Conservation (phyloP, 2,797 vertebrate species). For the Dromococcyx pavoninus region DNA sequence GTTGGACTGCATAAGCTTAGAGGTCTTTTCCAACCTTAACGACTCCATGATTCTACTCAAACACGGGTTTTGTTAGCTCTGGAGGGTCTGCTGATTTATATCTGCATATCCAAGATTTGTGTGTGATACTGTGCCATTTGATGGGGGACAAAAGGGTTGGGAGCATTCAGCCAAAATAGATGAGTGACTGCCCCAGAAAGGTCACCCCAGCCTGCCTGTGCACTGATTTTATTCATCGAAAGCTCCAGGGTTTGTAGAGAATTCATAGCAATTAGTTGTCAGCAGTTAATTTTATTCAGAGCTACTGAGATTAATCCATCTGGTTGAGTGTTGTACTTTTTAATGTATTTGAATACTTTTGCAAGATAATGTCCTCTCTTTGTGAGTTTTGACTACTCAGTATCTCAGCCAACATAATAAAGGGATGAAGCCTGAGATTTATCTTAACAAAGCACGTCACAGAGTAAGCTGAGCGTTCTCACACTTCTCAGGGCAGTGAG, state of each 20-base stretch:
- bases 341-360: fast-evolving
- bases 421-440: background rate
- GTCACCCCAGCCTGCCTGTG: background rate
- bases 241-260: background rate
- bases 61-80: background rate
- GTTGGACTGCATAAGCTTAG: too few species aligned
- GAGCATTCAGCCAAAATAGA: background rate
- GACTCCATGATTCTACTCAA: background rate
- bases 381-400: background rate
- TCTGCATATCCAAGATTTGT: background rate
- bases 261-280: background rate
- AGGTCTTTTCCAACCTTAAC: too few species aligned
- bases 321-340: background rate
- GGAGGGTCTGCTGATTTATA: background rate
- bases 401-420: background rate
- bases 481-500: background rate
- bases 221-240: background rate
- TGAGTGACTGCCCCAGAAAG: background rate
- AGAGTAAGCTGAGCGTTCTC: background rate
- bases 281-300: background rate
- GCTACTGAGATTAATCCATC: background rate
- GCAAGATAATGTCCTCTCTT: background rate
- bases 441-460: fast-evolving
- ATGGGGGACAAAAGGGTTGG: background rate
- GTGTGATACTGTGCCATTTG: background rate